These are phyloP conservation scores for Holothuria glaberrima DNA, from an alignment of 35 echinoderm and acorn worm genomes.

Conservation along the genomic window DNA sequence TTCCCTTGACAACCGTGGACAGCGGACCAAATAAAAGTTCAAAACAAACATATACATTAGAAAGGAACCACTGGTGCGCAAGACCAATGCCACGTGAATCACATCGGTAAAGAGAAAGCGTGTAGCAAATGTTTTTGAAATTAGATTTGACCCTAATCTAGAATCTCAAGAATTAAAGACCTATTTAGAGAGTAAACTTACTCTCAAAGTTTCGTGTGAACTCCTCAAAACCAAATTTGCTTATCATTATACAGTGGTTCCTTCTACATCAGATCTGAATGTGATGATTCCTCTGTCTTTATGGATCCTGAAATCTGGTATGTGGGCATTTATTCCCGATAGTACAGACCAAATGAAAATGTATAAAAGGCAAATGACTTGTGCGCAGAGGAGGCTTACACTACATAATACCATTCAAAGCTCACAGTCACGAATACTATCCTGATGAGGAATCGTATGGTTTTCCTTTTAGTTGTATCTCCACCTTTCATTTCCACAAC, in stretches of 20 bases:
- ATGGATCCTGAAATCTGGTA: too few relatives aligned
- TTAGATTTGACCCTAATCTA: neutral
- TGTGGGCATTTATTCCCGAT: too few relatives aligned
- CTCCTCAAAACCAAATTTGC: too few relatives aligned
- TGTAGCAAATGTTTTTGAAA: neutral
- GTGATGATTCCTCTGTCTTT: too few relatives aligned
- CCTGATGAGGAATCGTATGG: too few relatives aligned
- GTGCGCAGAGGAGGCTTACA: too few relatives aligned
- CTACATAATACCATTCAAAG: too few relatives aligned
- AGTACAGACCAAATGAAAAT: too few relatives aligned
- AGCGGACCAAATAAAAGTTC: neutral
- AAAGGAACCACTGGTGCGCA: conserved; percentile 11
- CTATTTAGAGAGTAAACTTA: neutral
- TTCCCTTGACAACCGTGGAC: neutral
- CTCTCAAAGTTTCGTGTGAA: neutral
- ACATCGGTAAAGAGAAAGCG: conserved; percentile 20
- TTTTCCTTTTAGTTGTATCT: too few relatives aligned
- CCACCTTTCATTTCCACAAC: neutral
- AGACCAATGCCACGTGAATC: neutral
- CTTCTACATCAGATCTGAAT: too few relatives aligned
- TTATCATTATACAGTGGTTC: conserved; percentile 10
- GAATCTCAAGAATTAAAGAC: neutral
- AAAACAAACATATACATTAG: neutral
- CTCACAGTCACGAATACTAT: neutral
- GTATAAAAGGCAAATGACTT: too few relatives aligned